Percentiles rank a stretch among this genome's conserved stretches.
These are phyloP conservation scores for Nemotelus pantherinus DNA, from an alignment of 2,888 invertebrate species.

Conservation along the genomic window DNA sequence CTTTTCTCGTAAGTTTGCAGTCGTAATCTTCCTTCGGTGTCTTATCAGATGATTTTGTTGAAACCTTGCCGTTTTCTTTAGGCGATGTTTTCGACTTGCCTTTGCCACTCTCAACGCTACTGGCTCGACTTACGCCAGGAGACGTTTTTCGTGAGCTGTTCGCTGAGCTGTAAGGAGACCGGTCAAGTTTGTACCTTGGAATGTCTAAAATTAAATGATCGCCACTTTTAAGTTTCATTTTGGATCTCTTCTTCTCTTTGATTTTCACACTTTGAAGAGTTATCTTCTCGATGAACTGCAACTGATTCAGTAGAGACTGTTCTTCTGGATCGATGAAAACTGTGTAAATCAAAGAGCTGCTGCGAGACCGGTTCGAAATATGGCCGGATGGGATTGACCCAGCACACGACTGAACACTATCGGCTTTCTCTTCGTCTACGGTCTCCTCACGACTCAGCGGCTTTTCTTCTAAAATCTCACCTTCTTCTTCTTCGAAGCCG, in stretches of 20 bases:
- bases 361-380: constrained; percentile 57
- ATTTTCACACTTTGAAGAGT: constrained; percentile 65
- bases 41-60: constrained; percentile 68
- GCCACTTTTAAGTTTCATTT: constrained; percentile 63
- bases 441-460: constrained; percentile 63
- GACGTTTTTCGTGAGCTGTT: constrained; percentile 65
- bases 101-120: constrained; percentile 63
- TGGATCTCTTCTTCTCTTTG: constrained; percentile 63
- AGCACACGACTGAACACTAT: constrained; percentile 63
- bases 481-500: constrained; percentile 77
- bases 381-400: constrained; percentile 64
- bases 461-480: constrained; percentile 71
- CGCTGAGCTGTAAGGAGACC: constrained; percentile 64
- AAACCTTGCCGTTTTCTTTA: constrained; percentile 60
- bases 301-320: constrained; percentile 67
- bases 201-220: constrained; percentile 64
- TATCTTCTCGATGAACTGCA: constrained; percentile 65
- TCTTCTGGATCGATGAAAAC: constrained; percentile 71
- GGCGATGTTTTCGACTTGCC: constrained; percentile 56
- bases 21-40: constrained; percentile 53
- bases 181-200: constrained; percentile 64
- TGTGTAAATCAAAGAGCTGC: constrained; percentile 63
- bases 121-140: constrained; percentile 63
- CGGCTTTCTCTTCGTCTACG: constrained; percentile 69
- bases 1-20: constrained; percentile 29